A percentile compares a stretch with the other conserved stretches of the same genome.
phyloP scores from a whole-genome alignment of 2,888 invertebrate genomes.

The Coleophora deauratella region DNA sequence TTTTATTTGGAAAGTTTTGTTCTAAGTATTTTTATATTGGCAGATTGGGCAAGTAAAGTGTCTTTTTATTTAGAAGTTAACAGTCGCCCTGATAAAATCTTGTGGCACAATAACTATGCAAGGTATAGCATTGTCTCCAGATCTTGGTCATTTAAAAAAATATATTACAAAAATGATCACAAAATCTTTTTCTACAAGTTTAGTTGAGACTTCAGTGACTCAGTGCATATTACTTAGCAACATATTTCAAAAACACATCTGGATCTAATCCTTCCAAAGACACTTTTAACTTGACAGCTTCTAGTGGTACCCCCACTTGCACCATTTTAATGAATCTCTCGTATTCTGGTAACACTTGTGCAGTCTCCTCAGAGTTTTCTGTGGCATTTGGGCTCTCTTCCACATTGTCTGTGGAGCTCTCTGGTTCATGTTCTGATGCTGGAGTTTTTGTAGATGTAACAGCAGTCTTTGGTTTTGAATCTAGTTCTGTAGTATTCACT shows the following conservation, averaged over 20 bases:
- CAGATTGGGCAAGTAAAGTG: too few species aligned
- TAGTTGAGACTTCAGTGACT: too few species aligned
- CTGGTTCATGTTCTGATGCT: conserved; percentile 1
- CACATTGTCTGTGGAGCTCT: conserved; percentile 5
- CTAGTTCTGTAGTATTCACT: conserved; percentile 30
- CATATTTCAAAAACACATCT: conserved; percentile 73
- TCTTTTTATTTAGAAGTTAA: too few species aligned
- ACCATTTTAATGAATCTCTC: conserved; percentile 91
- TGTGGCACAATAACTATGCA: too few species aligned
- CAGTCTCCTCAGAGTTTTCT: conserved; percentile 2
- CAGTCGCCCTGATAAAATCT: too few species aligned
- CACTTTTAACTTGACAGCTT: conserved; percentile 89
- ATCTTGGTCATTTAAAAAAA: too few species aligned
- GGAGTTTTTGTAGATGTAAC: conserved; percentile 3
- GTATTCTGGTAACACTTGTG: conserved; percentile 77
- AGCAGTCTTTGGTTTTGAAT: conserved; percentile 15
- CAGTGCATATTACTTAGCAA: conserved; percentile 33
- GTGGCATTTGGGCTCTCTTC: background rate
- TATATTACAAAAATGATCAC: too few species aligned
- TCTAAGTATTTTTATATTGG: too few species aligned
- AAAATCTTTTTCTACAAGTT: too few species aligned
- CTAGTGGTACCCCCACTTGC: conserved; percentile 88
- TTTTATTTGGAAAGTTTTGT: too few species aligned
- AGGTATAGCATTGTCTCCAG: too few species aligned
- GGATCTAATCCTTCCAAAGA: conserved; percentile 87